These are phyloP conservation scores for Ophion obscuratus DNA, from an alignment of 2,888 invertebrate genomes.

Conservation along the genomic window DNA sequence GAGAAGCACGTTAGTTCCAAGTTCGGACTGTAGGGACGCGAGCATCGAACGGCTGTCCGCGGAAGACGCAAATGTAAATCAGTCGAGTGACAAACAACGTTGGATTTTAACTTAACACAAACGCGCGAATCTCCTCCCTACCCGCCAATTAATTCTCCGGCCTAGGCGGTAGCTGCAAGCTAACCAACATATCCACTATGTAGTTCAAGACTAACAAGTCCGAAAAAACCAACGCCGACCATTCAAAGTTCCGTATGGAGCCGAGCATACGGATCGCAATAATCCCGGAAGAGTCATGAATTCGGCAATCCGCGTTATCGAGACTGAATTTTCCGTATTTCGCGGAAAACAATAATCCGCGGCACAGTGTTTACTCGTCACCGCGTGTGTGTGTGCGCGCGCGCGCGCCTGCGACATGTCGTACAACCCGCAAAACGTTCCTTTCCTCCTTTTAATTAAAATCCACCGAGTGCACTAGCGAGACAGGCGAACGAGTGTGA, in stretches of 20 bases:
- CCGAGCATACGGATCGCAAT: background rate
- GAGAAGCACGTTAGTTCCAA: background rate
- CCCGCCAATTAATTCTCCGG: conserved; percentile 24
- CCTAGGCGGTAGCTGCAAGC: background rate
- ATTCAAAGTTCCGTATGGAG: background rate
- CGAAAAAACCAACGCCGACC: background rate
- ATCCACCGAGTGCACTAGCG: background rate
- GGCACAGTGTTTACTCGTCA: background rate
- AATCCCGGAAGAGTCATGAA: conserved; percentile 47
- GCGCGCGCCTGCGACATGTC: background rate
- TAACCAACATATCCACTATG: background rate
- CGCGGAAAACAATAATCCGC: conserved; percentile 31
- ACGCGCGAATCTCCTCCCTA: background rate
- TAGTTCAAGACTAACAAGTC: background rate
- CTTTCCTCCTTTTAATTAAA: conserved; percentile 1
- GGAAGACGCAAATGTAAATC: conserved; percentile 44
- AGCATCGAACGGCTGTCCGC: conserved; percentile 32
- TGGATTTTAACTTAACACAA: conserved; percentile 43
- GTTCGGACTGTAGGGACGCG: conserved; percentile 4
- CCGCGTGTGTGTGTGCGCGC: conserved; percentile 3
- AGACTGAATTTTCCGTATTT: conserved; percentile 32
- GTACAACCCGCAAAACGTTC: background rate
- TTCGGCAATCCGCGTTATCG: conserved; percentile 36
- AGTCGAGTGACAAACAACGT: conserved; percentile 48
- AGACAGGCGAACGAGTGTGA: conserved; percentile 17